phyloP scores from a whole-genome alignment of 2,797 vertebrate species.

The Nannoperca obscura region DNA sequence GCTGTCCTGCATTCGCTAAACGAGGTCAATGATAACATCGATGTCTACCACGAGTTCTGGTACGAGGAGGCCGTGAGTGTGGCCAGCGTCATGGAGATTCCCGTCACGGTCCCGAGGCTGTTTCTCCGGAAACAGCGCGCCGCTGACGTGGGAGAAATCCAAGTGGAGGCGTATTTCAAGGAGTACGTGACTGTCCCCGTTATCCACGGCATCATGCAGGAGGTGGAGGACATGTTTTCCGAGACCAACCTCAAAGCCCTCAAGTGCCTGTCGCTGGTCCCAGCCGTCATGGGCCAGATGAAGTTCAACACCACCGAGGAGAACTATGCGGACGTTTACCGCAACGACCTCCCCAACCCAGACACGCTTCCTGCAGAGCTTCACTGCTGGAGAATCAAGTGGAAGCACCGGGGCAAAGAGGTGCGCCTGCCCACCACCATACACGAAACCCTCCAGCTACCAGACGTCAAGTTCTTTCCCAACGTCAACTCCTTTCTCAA shows the following conservation, averaged over 20 bases:
- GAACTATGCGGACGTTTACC: conserved; percentile 92
- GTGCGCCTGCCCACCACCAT: conserved; percentile 94
- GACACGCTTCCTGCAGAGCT: conserved; percentile 95
- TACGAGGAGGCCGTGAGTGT: conserved; percentile 93
- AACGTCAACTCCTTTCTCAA: conserved; percentile 95
- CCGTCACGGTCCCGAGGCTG: conserved; percentile 89
- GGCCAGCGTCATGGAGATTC: conserved; percentile 88
- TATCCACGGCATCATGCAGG: conserved; percentile 92
- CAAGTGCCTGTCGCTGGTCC: conserved; percentile 94
- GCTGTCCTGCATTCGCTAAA: conserved; percentile 95
- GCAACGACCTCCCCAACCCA: conserved; percentile 92
- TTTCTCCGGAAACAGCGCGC: conserved; percentile 89
- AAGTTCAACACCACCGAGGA: conserved; percentile 97
- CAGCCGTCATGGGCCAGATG: conserved; percentile 96
- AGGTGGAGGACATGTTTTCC: conserved; percentile 95
- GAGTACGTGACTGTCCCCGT: conserved; percentile 92
- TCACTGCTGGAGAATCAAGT: conserved; percentile 98
- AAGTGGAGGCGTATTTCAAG: conserved; percentile 93
- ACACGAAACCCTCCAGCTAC: conserved; percentile 94
- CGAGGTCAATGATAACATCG: conserved; percentile 96
- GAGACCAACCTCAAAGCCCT: conserved; percentile 94
- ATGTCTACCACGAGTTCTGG: conserved; percentile 99
- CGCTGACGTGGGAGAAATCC: conserved; percentile 84
- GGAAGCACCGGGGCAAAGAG: conserved; percentile 98
- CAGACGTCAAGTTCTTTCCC: conserved; percentile 97